phyloP scores from a whole-genome alignment of 1,140 invertebrate genomes.

The Drosophila virilis region DNA sequence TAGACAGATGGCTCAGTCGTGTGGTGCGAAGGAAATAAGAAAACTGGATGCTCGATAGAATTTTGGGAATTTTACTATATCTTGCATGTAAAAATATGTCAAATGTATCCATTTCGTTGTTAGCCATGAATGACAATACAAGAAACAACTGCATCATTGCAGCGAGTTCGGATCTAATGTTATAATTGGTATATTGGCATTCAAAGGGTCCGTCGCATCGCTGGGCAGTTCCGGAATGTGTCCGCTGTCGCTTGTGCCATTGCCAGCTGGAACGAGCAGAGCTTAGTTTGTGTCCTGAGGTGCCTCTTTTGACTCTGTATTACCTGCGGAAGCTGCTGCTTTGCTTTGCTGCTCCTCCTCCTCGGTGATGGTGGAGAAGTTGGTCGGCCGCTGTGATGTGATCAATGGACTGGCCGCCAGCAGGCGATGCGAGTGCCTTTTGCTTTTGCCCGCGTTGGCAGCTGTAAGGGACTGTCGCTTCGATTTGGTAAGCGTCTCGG shows the following conservation, averaged over 20 bases:
- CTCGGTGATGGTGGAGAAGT: slow-evolving; percentile 75
- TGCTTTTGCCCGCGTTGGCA: slow-evolving; percentile 22
- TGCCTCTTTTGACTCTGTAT: not conserved
- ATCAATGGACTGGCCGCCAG: slow-evolving; percentile 63
- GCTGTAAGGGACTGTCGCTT: slow-evolving; percentile 39
- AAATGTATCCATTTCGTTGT: slow-evolving; percentile 14
- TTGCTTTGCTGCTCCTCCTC: slow-evolving; percentile 61
- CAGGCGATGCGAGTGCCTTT: slow-evolving; percentile 55
- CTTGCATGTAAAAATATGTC: slow-evolving; percentile 60
- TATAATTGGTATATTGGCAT: slow-evolving; percentile 51
- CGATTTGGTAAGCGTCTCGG: slow-evolving; percentile 57
- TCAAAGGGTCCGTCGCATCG: slow-evolving; percentile 14
- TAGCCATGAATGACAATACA: not conserved
- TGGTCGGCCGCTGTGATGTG: slow-evolving; percentile 70
- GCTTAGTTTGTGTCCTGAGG: not conserved
- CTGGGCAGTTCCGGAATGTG: slow-evolving; percentile 36
- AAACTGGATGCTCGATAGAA: slow-evolving; percentile 1
- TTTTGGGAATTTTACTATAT: slow-evolving; percentile 26
- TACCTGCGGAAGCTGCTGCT: slow-evolving; percentile 15
- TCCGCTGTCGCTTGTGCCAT: slow-evolving; percentile 24
- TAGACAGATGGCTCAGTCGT: not conserved
- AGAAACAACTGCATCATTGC: slow-evolving; percentile 38
- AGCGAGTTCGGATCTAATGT: slow-evolving; percentile 46
- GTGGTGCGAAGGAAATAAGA: not conserved
- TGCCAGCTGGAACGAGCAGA: slow-evolving; percentile 15